Percentiles rank a stretch among this genome's conserved stretches.
These are phyloP conservation scores for Lates japonicus DNA, from an alignment of 2,797 vertebrate genomes.

Conservation along the genomic window DNA sequence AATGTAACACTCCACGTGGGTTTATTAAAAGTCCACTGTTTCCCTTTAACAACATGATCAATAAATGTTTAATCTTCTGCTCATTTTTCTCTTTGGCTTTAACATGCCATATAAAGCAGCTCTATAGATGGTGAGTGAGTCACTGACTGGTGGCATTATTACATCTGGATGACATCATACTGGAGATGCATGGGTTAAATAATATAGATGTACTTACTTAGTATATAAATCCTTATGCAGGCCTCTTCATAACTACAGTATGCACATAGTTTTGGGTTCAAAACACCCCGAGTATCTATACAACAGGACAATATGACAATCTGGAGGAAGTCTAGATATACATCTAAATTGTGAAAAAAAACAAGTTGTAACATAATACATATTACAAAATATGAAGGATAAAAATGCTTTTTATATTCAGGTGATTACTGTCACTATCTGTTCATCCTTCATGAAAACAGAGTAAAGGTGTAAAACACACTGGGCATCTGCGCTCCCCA, in stretches of 20 bases:
- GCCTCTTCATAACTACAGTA: background rate
- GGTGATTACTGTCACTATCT: background rate
- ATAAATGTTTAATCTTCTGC: conserved; percentile 8
- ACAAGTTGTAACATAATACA: too few relatives aligned
- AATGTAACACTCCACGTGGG: too few relatives aligned
- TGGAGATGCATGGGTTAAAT: background rate
- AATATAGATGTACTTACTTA: background rate
- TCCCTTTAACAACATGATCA: too few relatives aligned
- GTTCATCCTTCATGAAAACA: background rate
- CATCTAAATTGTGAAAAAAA: background rate
- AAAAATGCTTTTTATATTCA: too few relatives aligned
- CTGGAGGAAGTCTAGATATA: background rate
- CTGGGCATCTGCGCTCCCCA: background rate
- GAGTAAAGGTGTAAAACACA: background rate
- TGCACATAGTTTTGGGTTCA: conserved; percentile 1
- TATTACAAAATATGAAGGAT: too few relatives aligned
- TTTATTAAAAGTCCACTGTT: too few relatives aligned
- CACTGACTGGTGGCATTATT: background rate
- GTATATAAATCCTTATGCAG: background rate
- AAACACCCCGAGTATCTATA: background rate
- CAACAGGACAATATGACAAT: too few relatives aligned
- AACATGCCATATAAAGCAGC: background rate
- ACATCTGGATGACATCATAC: background rate
- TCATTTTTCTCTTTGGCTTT: background rate
- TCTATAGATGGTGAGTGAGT: background rate